Conservation (phyloP, 1,140 invertebrate genomes). For the Drosophila tristis region DNA sequence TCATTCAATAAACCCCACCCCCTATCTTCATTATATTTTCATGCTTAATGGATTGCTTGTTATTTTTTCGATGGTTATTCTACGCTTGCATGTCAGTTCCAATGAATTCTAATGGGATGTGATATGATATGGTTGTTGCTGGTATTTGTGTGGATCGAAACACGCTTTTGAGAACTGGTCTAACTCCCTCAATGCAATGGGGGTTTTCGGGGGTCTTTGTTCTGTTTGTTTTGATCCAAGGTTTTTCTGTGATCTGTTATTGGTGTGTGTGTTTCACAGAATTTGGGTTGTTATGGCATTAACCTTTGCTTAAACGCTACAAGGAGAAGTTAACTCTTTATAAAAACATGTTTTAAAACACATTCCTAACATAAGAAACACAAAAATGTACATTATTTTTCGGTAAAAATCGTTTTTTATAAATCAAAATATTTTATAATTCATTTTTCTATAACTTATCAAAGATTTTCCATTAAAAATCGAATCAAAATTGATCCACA, state of each 20-base stretch:
- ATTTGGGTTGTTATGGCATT: constrained; percentile 41
- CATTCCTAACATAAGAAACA: too few relatives aligned
- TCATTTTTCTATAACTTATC: too few relatives aligned
- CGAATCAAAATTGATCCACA: too few relatives aligned
- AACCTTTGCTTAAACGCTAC: constrained; percentile 6
- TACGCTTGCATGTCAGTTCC: constrained; percentile 42
- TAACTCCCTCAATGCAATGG: constrained; percentile 11
- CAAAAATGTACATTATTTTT: too few relatives aligned
- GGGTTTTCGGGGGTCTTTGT: constrained; percentile 32
- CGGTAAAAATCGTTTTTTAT: too few relatives aligned
- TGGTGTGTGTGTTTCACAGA: constrained; percentile 27
- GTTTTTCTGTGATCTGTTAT: constrained; percentile 22
- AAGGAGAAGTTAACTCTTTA: background rate
- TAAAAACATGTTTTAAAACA: too few relatives aligned
- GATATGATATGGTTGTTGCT: constrained; percentile 26
- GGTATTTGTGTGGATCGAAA: too few relatives aligned
- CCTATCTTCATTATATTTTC: constrained; percentile 33
- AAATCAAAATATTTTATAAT: too few relatives aligned
- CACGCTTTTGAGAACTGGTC: constrained; percentile 53
- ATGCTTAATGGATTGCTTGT: constrained; percentile 49
- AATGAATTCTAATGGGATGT: constrained; percentile 48
- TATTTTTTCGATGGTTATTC: constrained; percentile 30
- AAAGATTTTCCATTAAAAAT: too few relatives aligned
- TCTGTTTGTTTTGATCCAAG: constrained; percentile 51
- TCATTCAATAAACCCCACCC: constrained; percentile 30